Evolutionary conservation across 2,888 invertebrate genomes (phyloP), one percentile per base, ranked within the genome.

Genomic region (Oegoconia quadripuncta): DNA sequence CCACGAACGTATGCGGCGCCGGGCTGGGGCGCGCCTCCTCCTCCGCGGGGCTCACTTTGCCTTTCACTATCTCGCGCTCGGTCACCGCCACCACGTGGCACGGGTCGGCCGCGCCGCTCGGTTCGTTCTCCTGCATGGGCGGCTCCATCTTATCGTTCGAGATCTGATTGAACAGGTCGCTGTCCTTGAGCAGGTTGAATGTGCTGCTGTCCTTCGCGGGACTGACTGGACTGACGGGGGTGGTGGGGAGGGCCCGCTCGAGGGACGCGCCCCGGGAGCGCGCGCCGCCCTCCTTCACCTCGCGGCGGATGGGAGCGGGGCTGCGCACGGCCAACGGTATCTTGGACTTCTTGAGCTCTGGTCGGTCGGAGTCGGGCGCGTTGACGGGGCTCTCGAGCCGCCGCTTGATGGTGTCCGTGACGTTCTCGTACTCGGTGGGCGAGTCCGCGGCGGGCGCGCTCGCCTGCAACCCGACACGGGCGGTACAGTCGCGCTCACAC

Each of bases 101-200:
- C 12, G 48, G 52, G 18, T 55, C 48, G n/a, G n/a, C 44, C 25
- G 51, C 59, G 29, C 46, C 39, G 9, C 51, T 45, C 11, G 50
- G 59, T 27, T 47, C 39, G 9, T 50, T 44, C n/a, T 46, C 42
- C 26, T 41, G 39, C 20, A 49, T 42, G 16, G 38, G 33, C 15
- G 55, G 39, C 15, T 48, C 44, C 9, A 50, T 48, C 22, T 55
- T 49, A 22, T 64, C 55, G 2, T 58, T 15, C 0, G 92, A 92
- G 47, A 93, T 92, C 73, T 91, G 91, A 5, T 91, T 91, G 68
- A 93, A 93, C 8, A 93, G 81, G 25, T 89, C 89, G 66, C 93
- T 93, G 46, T 92, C 91, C 59, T 91, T 89, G 8, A 92, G 88
- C 39, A 93, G 74, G 53, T 90, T 90, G 64, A 91, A 91, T 1